phyloP scores from a whole-genome alignment of 2,888 invertebrate genomes.

The Hypena proboscidalis region DNA sequence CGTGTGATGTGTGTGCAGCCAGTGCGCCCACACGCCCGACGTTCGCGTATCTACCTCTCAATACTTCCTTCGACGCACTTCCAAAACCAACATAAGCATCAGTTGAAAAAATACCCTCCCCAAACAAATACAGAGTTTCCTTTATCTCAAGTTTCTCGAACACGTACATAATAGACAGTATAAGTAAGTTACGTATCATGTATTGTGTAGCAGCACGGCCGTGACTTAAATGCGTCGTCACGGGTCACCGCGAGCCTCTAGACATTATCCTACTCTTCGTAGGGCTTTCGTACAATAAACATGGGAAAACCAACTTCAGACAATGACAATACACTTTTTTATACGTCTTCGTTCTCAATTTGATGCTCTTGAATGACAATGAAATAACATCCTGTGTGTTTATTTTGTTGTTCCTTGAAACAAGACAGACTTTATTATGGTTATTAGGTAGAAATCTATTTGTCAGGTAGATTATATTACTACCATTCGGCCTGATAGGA shows the following conservation, averaged over 20 bases:
- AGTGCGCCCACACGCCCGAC: too few species aligned
- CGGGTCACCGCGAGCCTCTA: slow-evolving; percentile 60
- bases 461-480: too few species aligned
- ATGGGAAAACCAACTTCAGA: slow-evolving; percentile 11
- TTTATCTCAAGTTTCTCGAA: slow-evolving; percentile 22
- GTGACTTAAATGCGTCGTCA: slow-evolving; percentile 63
- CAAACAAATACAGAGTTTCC: slow-evolving; percentile 6
- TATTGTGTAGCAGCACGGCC: slow-evolving; percentile 45
- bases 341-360: slow-evolving; percentile 6
- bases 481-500: too few species aligned
- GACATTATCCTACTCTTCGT: slow-evolving; percentile 36
- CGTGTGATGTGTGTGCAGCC: too few species aligned
- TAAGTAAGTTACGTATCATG: slow-evolving; percentile 29
- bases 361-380: slow-evolving; percentile 8
- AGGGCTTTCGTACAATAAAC: slow-evolving; percentile 23
- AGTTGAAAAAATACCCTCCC: background rate
- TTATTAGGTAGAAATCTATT: too few species aligned
- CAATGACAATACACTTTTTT: slow-evolving; percentile 15
- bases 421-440: background rate
- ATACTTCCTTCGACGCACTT: too few species aligned
- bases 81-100: too few species aligned
- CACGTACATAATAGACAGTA: slow-evolving; percentile 4
- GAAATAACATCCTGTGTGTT: slow-evolving; percentile 10
- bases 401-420: background rate
- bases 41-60: too few species aligned